These are phyloP conservation scores for Dromius quadrimaculatus DNA, from an alignment of 2,888 invertebrate species.

Conservation along the genomic window DNA sequence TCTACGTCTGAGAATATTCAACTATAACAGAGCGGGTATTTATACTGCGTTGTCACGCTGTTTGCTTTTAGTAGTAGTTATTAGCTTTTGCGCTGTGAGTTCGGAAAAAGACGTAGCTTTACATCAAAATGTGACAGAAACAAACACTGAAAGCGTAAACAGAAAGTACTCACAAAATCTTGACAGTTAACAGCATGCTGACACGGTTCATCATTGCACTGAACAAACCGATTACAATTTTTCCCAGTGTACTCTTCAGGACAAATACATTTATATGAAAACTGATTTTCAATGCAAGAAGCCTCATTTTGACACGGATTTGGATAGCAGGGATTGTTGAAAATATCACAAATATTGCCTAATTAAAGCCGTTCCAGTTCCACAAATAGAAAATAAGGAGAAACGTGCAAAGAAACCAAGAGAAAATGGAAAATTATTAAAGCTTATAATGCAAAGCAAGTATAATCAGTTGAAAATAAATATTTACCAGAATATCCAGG, in stretches of 20 bases:
- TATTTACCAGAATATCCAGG: constrained; percentile 77
- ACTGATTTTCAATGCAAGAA: constrained; percentile 63
- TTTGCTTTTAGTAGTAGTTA: no score
- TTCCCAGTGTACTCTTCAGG: constrained; percentile 66
- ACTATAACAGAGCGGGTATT: no score
- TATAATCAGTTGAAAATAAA: constrained; percentile 53
- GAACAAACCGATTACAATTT: constrained; percentile 62
- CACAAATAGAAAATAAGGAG: constrained; percentile 52
- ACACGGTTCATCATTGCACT: constrained; percentile 73
- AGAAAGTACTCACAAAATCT: constrained; percentile 72
- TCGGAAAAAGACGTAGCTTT: no score
- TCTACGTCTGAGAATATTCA: no score
- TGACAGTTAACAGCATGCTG: constrained; percentile 72
- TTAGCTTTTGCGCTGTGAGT: no score
- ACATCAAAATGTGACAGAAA: no score
- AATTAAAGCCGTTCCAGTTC: constrained; percentile 59
- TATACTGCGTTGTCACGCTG: no score
- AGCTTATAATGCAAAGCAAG: not conserved
- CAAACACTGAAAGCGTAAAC: not conserved
- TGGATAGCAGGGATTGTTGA: constrained; percentile 60
- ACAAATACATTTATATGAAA: constrained; percentile 61
- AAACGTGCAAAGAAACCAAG: constrained; percentile 53
- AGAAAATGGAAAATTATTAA: constrained; percentile 36
- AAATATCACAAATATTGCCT: constrained; percentile 55
- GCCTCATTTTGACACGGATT: constrained; percentile 71